phyloP scores from a whole-genome alignment of 2,888 invertebrate species.

The Drosophila meridionalis region DNA sequence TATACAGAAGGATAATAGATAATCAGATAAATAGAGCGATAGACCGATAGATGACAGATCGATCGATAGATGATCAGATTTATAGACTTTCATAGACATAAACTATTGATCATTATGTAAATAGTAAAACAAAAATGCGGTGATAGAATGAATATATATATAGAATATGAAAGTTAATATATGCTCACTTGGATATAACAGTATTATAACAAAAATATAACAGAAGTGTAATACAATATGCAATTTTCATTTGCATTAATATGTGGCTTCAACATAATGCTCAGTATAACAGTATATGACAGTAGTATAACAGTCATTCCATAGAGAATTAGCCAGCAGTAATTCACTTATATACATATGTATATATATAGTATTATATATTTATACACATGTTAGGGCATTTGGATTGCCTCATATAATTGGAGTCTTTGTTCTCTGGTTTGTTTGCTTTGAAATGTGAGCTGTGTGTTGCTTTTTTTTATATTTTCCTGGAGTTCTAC shows the following conservation, averaged over 20 bases:
- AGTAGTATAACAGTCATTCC: background rate
- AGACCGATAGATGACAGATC: no score
- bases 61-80: no score
- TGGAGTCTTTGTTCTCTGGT: background rate
- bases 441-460: constrained; percentile 44
- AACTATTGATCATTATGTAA: no score
- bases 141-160: no score
- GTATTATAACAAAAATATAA: background rate
- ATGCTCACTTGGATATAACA: no score
- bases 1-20: no score
- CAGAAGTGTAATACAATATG: background rate
- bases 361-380: background rate
- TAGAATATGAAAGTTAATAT: no score
- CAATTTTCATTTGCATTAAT: background rate
- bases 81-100: no score
- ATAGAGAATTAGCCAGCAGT: no score
- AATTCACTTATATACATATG: background rate
- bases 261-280: no score
- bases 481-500: background rate
- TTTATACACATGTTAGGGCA: constrained; percentile 19
- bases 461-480: constrained; percentile 1
- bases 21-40: no score
- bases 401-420: constrained; percentile 7
- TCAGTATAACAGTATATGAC: background rate
- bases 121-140: no score